These are phyloP conservation scores for Lasioglossum morio DNA, from an alignment of 2,888 invertebrate genomes.

Conservation along the genomic window DNA sequence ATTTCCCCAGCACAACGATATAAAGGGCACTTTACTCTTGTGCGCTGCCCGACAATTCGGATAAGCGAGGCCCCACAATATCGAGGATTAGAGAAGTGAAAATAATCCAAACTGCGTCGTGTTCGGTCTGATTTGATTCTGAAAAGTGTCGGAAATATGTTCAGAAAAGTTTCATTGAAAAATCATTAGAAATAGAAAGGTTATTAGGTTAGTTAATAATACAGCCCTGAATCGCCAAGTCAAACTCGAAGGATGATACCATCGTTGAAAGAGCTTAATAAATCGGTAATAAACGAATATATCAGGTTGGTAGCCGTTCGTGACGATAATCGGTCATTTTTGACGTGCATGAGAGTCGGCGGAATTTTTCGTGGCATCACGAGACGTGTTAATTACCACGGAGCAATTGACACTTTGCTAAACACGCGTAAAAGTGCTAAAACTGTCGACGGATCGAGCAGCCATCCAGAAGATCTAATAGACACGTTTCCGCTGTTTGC, in stretches of 20 bases:
- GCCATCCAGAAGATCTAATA: conserved; percentile 31
- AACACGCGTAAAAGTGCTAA: conserved; percentile 51
- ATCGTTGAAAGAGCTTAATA: background rate
- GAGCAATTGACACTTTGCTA: conserved; percentile 54
- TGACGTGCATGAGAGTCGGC: conserved; percentile 10
- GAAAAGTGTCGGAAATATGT: background rate
- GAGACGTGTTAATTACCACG: conserved; percentile 49
- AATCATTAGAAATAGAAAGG: background rate
- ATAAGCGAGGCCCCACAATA: too few relatives aligned
- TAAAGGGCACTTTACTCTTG: too few relatives aligned
- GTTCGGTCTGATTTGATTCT: background rate
- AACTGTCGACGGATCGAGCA: conserved; percentile 30
- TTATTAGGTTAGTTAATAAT: background rate
- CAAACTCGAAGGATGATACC: background rate
- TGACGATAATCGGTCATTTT: background rate
- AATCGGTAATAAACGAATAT: background rate
- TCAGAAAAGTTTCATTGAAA: background rate
- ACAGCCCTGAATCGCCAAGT: background rate
- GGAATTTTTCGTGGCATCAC: conserved; percentile 33
- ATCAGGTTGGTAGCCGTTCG: background rate
- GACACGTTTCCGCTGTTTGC: conserved; percentile 31
- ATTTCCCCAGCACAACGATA: too few relatives aligned
- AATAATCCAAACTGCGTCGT: background rate
- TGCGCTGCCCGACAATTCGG: too few relatives aligned
- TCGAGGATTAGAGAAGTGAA: background rate